Evolutionary conservation across 2,113 vertebrate species (phyloP).

Genomic region (Chlamydotis undulata): DNA sequence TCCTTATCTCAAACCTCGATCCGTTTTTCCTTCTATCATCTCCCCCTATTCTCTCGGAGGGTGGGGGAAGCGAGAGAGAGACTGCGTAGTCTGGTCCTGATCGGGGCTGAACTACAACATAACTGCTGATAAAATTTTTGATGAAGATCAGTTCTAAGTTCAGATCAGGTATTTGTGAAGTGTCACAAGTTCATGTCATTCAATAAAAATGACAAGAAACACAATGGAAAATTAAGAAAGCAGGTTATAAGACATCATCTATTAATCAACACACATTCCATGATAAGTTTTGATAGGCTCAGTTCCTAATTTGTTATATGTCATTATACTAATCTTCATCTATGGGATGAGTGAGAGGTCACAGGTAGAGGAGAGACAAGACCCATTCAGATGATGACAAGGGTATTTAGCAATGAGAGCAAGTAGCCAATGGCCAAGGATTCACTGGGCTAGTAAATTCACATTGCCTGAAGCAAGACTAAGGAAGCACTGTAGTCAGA

Average conservation of each 20-base stretch:
- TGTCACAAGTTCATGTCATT: background rate
- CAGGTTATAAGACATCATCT: background rate
- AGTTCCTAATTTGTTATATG: background rate
- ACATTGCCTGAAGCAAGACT: background rate
- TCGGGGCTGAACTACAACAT: too few species aligned
- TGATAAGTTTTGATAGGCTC: background rate
- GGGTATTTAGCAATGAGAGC: background rate
- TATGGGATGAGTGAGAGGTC: background rate
- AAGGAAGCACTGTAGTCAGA: background rate
- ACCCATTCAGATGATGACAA: background rate
- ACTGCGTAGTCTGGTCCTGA: too few species aligned
- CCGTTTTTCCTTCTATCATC: too few species aligned
- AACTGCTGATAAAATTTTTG: background rate
- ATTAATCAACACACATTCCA: background rate
- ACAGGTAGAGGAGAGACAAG: fast-evolving
- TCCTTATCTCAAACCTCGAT: too few species aligned
- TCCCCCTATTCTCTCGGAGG: too few species aligned
- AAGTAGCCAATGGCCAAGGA: background rate
- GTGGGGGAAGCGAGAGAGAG: too few species aligned
- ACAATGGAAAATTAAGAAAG: background rate
- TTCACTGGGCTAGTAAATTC: background rate
- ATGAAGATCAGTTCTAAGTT: background rate
- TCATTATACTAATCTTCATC: background rate
- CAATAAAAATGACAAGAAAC: background rate
- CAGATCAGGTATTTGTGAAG: background rate